Conservation (phyloP, 2,797 vertebrate species). For the Anniella stebbinsi region DNA sequence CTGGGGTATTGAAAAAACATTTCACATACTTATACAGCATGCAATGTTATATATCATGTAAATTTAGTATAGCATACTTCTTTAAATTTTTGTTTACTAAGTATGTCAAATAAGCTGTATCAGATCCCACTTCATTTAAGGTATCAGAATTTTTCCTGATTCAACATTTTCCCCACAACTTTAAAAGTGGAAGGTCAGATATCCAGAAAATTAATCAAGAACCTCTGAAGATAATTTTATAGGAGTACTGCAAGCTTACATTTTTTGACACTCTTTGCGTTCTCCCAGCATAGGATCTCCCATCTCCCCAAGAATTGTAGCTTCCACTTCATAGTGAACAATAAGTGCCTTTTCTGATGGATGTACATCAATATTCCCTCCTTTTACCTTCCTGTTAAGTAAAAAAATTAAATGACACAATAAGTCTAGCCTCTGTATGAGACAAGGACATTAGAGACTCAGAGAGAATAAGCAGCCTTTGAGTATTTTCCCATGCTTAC, state of each 20-base stretch:
- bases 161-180: not conserved
- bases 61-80: not conserved
- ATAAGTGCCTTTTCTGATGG: slow-evolving; percentile 93
- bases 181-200: not conserved
- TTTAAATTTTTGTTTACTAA: not conserved
- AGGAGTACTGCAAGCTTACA: slow-evolving; percentile 80
- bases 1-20: not conserved
- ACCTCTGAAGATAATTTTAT: not conserved
- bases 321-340: slow-evolving; percentile 96
- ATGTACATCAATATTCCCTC: slow-evolving; percentile 92
- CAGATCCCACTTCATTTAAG: not conserved
- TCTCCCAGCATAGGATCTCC: slow-evolving; percentile 90
- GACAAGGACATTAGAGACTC: not conserved
- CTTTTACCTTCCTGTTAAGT: slow-evolving; percentile 88
- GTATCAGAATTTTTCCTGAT: not conserved
- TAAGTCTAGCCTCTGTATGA: not conserved
- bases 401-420: slow-evolving; percentile 28
- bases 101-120: not conserved
- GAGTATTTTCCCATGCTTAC: not conserved
- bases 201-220: not conserved
- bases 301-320: slow-evolving; percentile 89
- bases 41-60: not conserved
- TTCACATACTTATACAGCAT: not conserved
- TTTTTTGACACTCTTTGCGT: slow-evolving; percentile 95
- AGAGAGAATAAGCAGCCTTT: not conserved